Evolutionary conservation across 2,888 invertebrate genomes (phyloP).

Genomic region (Drosophila paramelanica): DNA sequence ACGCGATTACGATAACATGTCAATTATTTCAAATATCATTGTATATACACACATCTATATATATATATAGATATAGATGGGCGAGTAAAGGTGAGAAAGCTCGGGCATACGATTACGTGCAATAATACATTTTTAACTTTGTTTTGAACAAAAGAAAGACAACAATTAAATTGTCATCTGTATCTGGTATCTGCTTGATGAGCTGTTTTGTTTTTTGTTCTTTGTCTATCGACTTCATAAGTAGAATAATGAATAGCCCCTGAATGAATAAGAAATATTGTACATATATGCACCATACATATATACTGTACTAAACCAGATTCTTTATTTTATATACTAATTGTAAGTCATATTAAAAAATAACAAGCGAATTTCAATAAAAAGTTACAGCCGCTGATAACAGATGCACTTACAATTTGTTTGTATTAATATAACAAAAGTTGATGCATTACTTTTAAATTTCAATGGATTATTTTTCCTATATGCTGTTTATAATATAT

Average conservation of each 20-base stretch:
- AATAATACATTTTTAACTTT: slow-evolving; percentile 29
- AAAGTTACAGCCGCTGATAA: slow-evolving; percentile 2
- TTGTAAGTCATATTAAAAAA: not conserved
- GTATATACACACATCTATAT: not conserved
- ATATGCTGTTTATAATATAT: too few species aligned
- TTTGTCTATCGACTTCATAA: slow-evolving; percentile 14
- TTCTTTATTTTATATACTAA: too few species aligned
- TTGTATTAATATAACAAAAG: too few species aligned
- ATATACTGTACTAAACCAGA: too few species aligned
- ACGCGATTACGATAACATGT: slow-evolving; percentile 33
- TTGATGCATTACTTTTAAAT: too few species aligned
- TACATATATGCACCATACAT: slow-evolving; percentile 3
- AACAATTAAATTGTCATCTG: slow-evolving; percentile 22
- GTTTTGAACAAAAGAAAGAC: slow-evolving; percentile 28
- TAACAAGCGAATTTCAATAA: not conserved
- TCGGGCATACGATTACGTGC: slow-evolving; percentile 43
- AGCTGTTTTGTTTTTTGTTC: slow-evolving; percentile 16
- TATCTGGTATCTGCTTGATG: slow-evolving; percentile 7
- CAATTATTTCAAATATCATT: slow-evolving; percentile 18
- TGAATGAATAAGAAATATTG: too few species aligned
- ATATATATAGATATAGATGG: not conserved
- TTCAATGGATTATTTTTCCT: too few species aligned
- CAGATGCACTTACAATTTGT: not conserved
- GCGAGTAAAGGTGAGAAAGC: slow-evolving; percentile 1
- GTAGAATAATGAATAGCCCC: slow-evolving; percentile 14